Conservation (phyloP, 1,140 invertebrate genomes). For the Steinernema khuongi region DNA sequence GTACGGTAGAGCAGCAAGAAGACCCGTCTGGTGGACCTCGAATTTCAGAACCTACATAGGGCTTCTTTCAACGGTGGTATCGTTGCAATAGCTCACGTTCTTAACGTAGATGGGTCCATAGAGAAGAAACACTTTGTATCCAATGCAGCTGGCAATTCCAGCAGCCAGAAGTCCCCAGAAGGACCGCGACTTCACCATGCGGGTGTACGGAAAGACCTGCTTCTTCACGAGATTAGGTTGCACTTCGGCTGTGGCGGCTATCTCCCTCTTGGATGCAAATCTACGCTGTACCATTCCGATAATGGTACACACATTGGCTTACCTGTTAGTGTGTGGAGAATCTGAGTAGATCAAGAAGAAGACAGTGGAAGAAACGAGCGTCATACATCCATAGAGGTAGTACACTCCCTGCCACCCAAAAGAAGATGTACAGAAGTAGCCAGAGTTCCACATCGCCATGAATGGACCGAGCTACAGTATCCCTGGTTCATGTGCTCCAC, state of each 20-base stretch:
- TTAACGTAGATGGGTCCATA: not conserved
- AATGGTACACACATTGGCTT: not conserved
- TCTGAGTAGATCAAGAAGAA: not conserved
- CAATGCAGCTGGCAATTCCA: not conserved
- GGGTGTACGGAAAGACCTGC: not conserved
- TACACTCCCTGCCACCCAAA: not conserved
- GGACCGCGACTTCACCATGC: not conserved
- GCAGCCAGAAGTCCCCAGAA: not conserved
- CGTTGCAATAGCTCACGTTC: not conserved
- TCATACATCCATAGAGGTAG: not conserved
- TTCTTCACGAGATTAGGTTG: not conserved
- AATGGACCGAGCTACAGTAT: not conserved
- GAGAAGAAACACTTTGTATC: not conserved
- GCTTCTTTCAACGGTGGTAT: not conserved
- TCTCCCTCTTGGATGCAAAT: not conserved
- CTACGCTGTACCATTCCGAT: not conserved
- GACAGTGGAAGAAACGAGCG: not conserved
- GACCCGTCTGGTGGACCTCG: not conserved
- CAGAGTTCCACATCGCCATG: not conserved
- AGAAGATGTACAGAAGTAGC: conserved; percentile 3
- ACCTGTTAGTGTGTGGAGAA: not conserved
- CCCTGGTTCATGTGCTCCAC: no score
- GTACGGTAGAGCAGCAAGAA: not conserved
- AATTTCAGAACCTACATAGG: not conserved
- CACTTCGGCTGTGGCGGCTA: not conserved